Evolutionary conservation across 1,140 invertebrate species (phyloP).

Genomic region (Camponotus pennsylvanicus): DNA sequence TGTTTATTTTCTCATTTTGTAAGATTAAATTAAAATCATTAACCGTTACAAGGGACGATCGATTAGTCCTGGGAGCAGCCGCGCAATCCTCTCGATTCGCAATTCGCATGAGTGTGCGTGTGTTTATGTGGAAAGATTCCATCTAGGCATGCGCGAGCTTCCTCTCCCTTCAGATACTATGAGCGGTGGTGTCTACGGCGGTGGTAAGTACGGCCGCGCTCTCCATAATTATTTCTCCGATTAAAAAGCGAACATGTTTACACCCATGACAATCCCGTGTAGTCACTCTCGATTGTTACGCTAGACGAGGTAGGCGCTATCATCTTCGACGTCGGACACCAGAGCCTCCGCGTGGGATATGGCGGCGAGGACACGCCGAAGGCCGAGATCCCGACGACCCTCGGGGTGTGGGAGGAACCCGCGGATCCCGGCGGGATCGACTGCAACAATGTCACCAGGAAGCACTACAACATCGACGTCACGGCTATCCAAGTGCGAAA

Average conservation of each 20-base stretch:
- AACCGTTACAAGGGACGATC: constrained; percentile 3
- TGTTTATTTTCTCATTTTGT: too few relatives aligned
- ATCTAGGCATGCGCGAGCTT: constrained; percentile 74
- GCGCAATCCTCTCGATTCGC: constrained; percentile 10
- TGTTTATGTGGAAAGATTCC: background rate
- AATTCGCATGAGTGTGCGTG: background rate
- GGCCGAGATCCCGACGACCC: constrained; percentile 95
- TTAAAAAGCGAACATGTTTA: constrained; percentile 16
- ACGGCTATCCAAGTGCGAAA: constrained; percentile 81
- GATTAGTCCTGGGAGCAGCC: constrained; percentile 34
- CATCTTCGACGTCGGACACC: constrained; percentile 92
- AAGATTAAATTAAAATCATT: background rate
- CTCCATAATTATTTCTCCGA: constrained; percentile 56
- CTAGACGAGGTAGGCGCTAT: constrained; percentile 93
- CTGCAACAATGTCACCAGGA: constrained; percentile 71
- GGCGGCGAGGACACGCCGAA: constrained; percentile 97
- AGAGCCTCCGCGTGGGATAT: constrained; percentile 93
- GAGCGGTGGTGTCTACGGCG: constrained; percentile 86
- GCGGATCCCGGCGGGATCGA: constrained; percentile 77
- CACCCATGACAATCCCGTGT: background rate
- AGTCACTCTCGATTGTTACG: constrained; percentile 24
- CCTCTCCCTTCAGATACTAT: constrained; percentile 79
- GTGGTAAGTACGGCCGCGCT: constrained; percentile 80
- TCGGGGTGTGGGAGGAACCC: constrained; percentile 91
- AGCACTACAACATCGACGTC: constrained; percentile 80